Evolutionary conservation across 2,113 vertebrate genomes (phyloP).

Genomic region (Eupsittula cactorum): DNA sequence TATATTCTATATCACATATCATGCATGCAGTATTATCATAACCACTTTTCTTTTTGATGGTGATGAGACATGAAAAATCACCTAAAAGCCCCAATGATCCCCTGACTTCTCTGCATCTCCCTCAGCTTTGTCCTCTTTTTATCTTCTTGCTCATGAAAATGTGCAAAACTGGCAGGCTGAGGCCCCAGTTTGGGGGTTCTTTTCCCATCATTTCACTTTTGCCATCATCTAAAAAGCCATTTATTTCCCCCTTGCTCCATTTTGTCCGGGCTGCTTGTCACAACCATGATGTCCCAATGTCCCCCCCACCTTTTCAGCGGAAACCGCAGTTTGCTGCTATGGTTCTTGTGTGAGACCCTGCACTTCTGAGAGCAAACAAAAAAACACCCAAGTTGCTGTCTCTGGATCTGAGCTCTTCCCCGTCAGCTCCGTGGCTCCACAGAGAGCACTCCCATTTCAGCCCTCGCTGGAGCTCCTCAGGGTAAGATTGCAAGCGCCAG

Average conservation of each 20-base stretch:
- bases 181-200: not conserved
- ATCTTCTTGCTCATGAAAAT: not conserved
- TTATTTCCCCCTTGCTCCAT: not conserved
- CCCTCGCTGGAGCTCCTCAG: constrained; percentile 11
- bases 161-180: rapidly evolving
- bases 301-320: not conserved
- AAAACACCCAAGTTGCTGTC: not conserved
- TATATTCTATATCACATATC: not conserved
- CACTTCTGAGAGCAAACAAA: not conserved
- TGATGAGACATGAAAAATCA: not conserved
- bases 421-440: not conserved
- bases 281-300: not conserved
- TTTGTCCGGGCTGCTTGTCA: not conserved
- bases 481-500: constrained; percentile 19
- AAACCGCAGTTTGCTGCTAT: not conserved
- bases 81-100: not conserved
- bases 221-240: not conserved
- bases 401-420: not conserved
- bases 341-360: not conserved
- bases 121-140: not conserved
- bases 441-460: constrained; percentile 25
- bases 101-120: not conserved
- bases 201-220: not conserved
- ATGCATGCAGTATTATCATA: not conserved
- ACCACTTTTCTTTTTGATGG: not conserved